Evolutionary conservation across 2,113 vertebrate species (phyloP).

Genomic region (Brachypteracias leptosomus): DNA sequence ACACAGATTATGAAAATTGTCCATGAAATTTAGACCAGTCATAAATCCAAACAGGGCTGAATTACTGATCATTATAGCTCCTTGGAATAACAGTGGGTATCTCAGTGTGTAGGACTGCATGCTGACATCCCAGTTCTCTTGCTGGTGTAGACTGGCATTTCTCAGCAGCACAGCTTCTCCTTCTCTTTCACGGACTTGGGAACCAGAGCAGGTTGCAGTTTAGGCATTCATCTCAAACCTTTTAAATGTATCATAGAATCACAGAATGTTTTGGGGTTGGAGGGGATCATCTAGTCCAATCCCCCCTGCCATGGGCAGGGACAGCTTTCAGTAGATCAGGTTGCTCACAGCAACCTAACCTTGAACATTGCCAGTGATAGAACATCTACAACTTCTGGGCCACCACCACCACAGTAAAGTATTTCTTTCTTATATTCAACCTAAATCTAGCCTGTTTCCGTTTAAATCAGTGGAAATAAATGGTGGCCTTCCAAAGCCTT

Average conservation of each 20-base stretch:
- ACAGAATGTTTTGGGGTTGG: background rate
- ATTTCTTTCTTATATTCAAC: background rate
- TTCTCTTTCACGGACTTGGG: background rate
- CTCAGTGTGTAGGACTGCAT: background rate
- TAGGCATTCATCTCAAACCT: background rate
- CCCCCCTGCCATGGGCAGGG: accelerated
- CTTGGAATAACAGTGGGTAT: background rate
- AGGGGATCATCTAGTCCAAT: background rate
- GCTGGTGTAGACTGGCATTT: background rate
- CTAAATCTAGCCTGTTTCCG: background rate
- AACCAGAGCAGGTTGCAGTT: background rate
- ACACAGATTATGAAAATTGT: background rate
- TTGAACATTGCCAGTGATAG: background rate
- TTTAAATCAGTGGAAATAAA: background rate
- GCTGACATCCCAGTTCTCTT: background rate
- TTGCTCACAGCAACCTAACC: background rate
- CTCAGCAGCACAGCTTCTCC: background rate
- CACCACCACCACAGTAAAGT: background rate
- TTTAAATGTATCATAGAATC: background rate
- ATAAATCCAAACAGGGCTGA: background rate
- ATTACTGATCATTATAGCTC: background rate
- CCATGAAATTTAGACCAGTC: background rate
- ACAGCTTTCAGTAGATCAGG: background rate
- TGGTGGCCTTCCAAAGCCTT: background rate
- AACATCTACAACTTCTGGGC: background rate